phyloP scores from a whole-genome alignment of 2,888 invertebrate species.

The Euzetes globulus region DNA sequence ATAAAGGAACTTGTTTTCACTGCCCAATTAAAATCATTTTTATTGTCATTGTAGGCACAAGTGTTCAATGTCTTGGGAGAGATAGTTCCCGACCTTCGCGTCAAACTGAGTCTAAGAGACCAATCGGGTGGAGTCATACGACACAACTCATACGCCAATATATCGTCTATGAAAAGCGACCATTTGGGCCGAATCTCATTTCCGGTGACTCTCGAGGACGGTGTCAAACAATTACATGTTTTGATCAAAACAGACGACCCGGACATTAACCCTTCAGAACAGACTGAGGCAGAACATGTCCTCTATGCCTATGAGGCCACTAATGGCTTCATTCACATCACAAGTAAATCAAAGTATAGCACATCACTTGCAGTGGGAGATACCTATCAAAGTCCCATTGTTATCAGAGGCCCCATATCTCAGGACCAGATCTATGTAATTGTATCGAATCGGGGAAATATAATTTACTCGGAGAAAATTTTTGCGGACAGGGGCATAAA shows the following conservation, averaged over 20 bases:
- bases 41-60: conserved; percentile 4
- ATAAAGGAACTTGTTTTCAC: not conserved
- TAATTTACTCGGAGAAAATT: not conserved
- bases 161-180: not conserved
- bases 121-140: not conserved
- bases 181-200: conserved; percentile 22
- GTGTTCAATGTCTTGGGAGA: conserved; percentile 3
- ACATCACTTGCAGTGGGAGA: conserved; percentile 14
- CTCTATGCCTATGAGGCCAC: not conserved
- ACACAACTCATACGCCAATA: not conserved
- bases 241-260: not conserved
- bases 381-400: conserved; percentile 5
- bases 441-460: conserved; percentile 25
- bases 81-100: conserved; percentile 24
- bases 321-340: not conserved
- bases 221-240: not conserved
- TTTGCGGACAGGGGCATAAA: conserved; percentile 27
- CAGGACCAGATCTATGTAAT: conserved; percentile 18
- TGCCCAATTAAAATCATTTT: not conserved
- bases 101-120: not conserved
- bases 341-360: conserved; percentile 8
- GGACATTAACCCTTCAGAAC: not conserved
- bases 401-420: not conserved
- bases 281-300: not conserved
- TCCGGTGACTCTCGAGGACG: not conserved